These are phyloP conservation scores for Bradynema listronoti DNA, from an alignment of 1,140 invertebrate species.

Conservation along the genomic window DNA sequence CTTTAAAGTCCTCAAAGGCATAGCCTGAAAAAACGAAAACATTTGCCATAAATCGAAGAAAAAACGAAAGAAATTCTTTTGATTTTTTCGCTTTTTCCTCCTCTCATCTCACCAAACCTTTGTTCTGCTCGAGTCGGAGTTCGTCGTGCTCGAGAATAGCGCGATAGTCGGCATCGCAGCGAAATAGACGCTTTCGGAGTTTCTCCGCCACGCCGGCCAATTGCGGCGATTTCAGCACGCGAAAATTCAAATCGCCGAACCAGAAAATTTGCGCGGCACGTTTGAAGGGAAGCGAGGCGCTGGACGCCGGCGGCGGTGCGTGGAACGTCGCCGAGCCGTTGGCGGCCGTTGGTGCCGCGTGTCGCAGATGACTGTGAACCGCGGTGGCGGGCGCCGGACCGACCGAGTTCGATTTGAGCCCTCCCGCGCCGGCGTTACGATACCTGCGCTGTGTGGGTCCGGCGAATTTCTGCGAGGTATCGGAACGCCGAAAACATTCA, in stretches of 20 bases:
- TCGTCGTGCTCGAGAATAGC: constrained; percentile 31
- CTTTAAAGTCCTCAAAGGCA: constrained; percentile 36
- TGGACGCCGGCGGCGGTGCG: too few relatives aligned
- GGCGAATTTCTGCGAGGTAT: not conserved
- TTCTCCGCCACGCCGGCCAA: constrained; percentile 11
- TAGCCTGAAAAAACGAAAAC: constrained; percentile 23
- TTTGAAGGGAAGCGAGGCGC: too few relatives aligned
- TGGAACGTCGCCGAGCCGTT: too few relatives aligned
- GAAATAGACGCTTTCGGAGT: constrained; percentile 28
- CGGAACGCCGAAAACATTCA: constrained; percentile 11
- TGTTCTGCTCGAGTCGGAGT: constrained; percentile 22
- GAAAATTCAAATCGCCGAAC: constrained; percentile 45
- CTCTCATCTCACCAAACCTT: constrained; percentile 21
- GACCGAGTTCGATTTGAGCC: not conserved
- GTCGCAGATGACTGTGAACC: too few relatives aligned
- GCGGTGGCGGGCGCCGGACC: too few relatives aligned
- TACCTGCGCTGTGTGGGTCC: not conserved
- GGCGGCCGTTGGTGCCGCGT: too few relatives aligned
- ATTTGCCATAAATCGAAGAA: constrained; percentile 2
- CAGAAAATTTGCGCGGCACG: constrained; percentile 38
- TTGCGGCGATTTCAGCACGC: constrained; percentile 8
- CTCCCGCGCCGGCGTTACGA: too few relatives aligned
- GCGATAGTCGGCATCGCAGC: constrained; percentile 18
- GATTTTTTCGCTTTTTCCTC: not conserved
- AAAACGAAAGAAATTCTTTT: not conserved